A percentile compares a stretch with the other conserved stretches of the same genome.
phyloP scores from a whole-genome alignment of 64 coral and sea anemone genomes.

The Cladopsammia gracilis region DNA sequence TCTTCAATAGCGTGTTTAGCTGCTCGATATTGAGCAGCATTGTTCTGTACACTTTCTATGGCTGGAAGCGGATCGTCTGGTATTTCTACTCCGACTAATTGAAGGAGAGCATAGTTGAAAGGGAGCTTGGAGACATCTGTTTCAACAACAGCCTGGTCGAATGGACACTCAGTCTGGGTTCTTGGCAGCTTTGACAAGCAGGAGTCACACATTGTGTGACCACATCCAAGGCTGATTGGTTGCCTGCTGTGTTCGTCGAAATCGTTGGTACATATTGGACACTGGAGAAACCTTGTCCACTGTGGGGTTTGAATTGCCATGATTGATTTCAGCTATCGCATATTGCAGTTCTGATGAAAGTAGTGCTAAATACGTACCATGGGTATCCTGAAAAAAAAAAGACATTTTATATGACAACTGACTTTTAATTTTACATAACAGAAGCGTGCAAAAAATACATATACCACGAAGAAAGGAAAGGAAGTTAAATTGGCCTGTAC shows the following conservation, averaged over 20 bases:
- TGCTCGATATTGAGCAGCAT: slow-evolving; percentile 75
- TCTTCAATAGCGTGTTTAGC: slow-evolving; percentile 92
- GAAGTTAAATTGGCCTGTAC: no score
- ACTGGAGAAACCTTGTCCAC: slow-evolving; percentile 97
- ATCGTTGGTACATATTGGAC: slow-evolving; percentile 97
- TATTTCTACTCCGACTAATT: slow-evolving; percentile 84
- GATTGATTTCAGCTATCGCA: slow-evolving; percentile 74
- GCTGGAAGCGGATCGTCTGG: slow-evolving; percentile 65
- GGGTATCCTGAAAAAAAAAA: slow-evolving; percentile 82
- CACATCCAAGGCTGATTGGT: slow-evolving; percentile 97
- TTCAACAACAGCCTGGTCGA: slow-evolving; percentile 94
- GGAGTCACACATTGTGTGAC: slow-evolving; percentile 95
- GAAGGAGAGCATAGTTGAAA: slow-evolving; percentile 88
- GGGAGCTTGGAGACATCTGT: slow-evolving; percentile 86
- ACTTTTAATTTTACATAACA: not conserved
- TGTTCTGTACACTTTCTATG: slow-evolving; percentile 79
- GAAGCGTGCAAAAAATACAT: not conserved
- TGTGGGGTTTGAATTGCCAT: slow-evolving; percentile 99
- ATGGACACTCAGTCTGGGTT: slow-evolving; percentile 98
- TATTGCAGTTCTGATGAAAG: slow-evolving; percentile 66
- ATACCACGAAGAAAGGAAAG: no score
- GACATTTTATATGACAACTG: not conserved
- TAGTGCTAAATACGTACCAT: slow-evolving; percentile 89
- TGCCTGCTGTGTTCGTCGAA: slow-evolving; percentile 85
- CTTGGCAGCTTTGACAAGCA: slow-evolving; percentile 91